Base-by-base conservation (phyloP, 92 coral and sea anemone species). In the Muricea muricata region DNA sequence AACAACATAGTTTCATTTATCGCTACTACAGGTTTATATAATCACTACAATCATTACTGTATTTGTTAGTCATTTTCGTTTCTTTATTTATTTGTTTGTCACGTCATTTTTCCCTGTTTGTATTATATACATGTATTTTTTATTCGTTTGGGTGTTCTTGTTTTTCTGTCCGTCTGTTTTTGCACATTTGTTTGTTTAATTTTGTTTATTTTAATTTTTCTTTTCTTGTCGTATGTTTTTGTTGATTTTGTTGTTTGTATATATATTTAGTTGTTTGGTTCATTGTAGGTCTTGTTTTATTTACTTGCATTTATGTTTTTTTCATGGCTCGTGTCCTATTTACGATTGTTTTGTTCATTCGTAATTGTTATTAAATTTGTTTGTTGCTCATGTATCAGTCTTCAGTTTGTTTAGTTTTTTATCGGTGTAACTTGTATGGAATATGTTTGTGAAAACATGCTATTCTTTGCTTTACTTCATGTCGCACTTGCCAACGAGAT, bases 371-470 rank as follows among this genome's bases (percentile, higher is more conserved):
- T 61, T 26, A 1, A 13, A 2, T 52, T 6, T 52, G 24, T 20
- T 10, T 52, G 1, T 52, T 52, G 23, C 20, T 18, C 20, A 2
- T 52, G 0, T 52, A 7, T 52, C 20, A 1, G 5, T 52, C 1
- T 23, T 72, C 39, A 10, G 52, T 72, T 46, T 65, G 72, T 65
- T 65, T 65, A 39, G 25, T 34, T n/a, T 35, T 28, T 60, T 60
- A 35, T 60, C 28, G 3, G 35, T 20, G 3, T 60, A 21, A 8
- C 7, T 10, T 54, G 15, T 14, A 54, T 54, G 7, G 23, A 7
- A 17, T 54, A 17, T 54, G 61, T 14, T 23, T 54, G 61, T 54
- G 9, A 52, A 52, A 52, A 52, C 60, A 4, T 52, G 60, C 5
- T 18, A 63, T 26, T 63, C 39, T 0, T 57, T 63, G 70, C 23